These are phyloP conservation scores for Erpornis zantholeuca DNA, from an alignment of 2,113 vertebrate genomes.

Conservation along the genomic window DNA sequence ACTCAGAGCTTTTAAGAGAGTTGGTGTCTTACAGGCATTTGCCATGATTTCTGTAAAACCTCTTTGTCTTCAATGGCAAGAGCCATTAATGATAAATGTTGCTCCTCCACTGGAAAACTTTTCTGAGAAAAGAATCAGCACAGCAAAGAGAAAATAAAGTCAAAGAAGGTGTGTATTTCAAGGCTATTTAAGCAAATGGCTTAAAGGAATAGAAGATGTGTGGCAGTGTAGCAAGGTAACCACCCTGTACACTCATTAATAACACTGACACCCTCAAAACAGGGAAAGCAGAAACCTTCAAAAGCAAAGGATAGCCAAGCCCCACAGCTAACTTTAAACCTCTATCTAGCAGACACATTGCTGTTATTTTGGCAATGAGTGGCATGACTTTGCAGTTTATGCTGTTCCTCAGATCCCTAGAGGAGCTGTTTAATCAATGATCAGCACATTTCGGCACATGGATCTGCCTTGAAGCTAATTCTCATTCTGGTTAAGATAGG, in stretches of 20 bases:
- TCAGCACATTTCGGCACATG: background rate
- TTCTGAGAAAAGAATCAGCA: background rate
- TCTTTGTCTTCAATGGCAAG: background rate
- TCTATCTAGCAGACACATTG: background rate
- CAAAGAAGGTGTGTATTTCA: background rate
- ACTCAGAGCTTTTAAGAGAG: background rate
- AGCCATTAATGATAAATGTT: background rate
- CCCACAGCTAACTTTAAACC: background rate
- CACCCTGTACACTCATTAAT: background rate
- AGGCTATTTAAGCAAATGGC: background rate
- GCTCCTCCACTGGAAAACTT: background rate
- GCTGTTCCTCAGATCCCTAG: background rate
- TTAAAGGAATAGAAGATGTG: background rate
- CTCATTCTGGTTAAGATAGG: background rate
- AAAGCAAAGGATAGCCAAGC: background rate
- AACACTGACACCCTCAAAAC: background rate
- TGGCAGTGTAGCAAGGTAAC: background rate
- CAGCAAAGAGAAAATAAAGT: background rate
- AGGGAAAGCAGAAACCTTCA: background rate
- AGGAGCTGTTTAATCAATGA: conserved; percentile 4
- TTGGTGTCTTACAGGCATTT: background rate
- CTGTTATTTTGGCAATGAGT: background rate
- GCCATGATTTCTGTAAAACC: background rate
- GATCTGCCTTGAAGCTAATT: conserved; percentile 26
- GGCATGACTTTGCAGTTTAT: background rate